Evolutionary conservation across 2,888 invertebrate species (phyloP), one percentile per base, ranked within the genome.

Genomic region (Watsonalla binaria): DNA sequence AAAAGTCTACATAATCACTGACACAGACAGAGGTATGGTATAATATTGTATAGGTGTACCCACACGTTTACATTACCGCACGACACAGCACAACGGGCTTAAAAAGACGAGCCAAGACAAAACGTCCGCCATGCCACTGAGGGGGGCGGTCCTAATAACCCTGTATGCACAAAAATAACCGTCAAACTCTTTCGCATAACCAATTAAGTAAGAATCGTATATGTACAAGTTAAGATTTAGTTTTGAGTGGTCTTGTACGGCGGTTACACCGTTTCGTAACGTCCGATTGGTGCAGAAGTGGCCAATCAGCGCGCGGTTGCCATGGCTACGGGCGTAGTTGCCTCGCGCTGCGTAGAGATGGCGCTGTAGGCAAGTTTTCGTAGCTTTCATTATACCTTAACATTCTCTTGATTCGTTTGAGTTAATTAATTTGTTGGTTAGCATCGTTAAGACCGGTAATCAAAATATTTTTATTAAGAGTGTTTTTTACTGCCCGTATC

Each of bases 141-240:
- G 81, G 74, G 81, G 84, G 89, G 90, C 88, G 90, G 87, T 73
- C 84, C 88, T 87, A 88, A 86, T 86, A 81, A 84, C 61, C 76
- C 65, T 60, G 66, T 62, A 53, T 59, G 50, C 59, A 59, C 54
- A 58, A 66, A 67, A 56, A 48, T 53, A 57, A 72, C 65, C 66
- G 62, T 59, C 60, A 62, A 78, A 70, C 65, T 54, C 54, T 51
- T 60, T 45, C 48, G 51, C 51, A 50, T 39, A 15, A 39, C 60
- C 57, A 71, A 65, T 65, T 56, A 74, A 84, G 80, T 70, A 65
- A 61, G 5, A 72, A 70, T 81, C 72, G 70, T 82, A 79, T 35
- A 0, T 0, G 1, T n/a, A 49, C 51, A 2, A 2, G 2, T 55
- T 76, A 86, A 74, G 78, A 74, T 74, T 66, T 67, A 76, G 68